Base-by-base conservation (phyloP, 2,797 vertebrate genomes). In the Sandelia bainsii region DNA sequence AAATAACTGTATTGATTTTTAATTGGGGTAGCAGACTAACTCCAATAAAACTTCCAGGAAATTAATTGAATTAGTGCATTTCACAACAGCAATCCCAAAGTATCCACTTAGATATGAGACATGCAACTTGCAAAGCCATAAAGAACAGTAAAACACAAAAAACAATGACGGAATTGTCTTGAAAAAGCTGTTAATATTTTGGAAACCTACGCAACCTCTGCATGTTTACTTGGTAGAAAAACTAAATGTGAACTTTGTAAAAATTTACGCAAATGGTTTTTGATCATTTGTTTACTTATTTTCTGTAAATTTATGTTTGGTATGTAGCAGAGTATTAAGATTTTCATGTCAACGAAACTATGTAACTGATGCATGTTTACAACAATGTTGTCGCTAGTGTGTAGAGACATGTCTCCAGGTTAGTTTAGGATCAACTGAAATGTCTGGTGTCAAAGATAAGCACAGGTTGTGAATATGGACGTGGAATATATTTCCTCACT, bases 1-100 rank as follows among this genome's bases (percentile, higher is more conserved):
- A 91, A 91, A 91, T 89, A 91, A 81, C 61, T 51, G 29, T 34
- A 90, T 90, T 74, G 87, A 91, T 92, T 92, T 88, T 84, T 87
- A 82, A 87, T 85, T 85, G 83, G 59, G 63, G 46, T 86, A 86
- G 84, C 82, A 86, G 65, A 66, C 79, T 27, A 72, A 75, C 42
- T 65, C 76, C 64, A 80, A 77, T 75, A 68, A 60, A 83, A 82
- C 61, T 71, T 83, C 68, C 77, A 79, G 77, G 77, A 86, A 84
- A 60, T 45, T 56, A 49, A 79, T 65, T 67, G n/a, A n/a, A n/a
- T 79, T 44, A 14, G 51, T 64, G 51, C 20, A 37, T 69, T 69
- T 69, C n/a, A 71, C 37, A 48, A 39, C 73, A 34, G 61, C 75
- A 29, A 61, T 71, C 57, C 34, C 45, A 71, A 40, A 65, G 40